Percentiles rank a stretch among this genome's conserved stretches.
phyloP scores from a whole-genome alignment of 2,888 invertebrate genomes.

The Drosophila rubida region DNA sequence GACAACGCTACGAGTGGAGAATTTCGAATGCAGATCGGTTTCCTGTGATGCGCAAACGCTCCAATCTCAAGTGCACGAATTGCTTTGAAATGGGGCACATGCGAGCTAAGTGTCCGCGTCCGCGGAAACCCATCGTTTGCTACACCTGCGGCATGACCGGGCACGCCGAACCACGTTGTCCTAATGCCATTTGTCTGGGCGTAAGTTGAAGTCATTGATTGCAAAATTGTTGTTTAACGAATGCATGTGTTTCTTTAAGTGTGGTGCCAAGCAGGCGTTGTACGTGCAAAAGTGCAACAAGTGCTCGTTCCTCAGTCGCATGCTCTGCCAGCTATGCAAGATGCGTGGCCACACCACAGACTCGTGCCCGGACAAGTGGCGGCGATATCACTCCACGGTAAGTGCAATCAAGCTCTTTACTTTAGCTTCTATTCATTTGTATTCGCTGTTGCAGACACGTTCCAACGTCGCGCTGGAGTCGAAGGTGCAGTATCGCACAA shows the following conservation, averaged over 20 bases:
- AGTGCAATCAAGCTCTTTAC: conserved; percentile 46
- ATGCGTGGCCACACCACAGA: conserved; percentile 87
- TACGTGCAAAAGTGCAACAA: conserved; percentile 87
- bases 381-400: conserved; percentile 91
- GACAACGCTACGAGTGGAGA: conserved; percentile 73
- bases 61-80: conserved; percentile 86
- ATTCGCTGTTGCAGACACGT: conserved; percentile 84
- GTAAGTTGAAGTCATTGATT: conserved; percentile 85
- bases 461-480: conserved; percentile 83
- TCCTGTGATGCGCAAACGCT: conserved; percentile 62
- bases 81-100: conserved; percentile 89
- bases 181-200: conserved; percentile 89
- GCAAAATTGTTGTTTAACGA: too few species aligned
- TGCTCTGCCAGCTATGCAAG: conserved; percentile 87
- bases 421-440: neutral
- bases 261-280: conserved; percentile 87
- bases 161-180: conserved; percentile 89
- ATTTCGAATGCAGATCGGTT: conserved; percentile 80
- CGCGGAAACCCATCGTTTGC: conserved; percentile 87
- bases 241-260: conserved; percentile 85
- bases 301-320: conserved; percentile 85
- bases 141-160: conserved; percentile 89
- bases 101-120: conserved; percentile 87
- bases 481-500: conserved; percentile 77
- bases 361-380: conserved; percentile 91